Base-by-base conservation (phyloP, 2,113 vertebrate genomes). In the Caretta caretta region DNA sequence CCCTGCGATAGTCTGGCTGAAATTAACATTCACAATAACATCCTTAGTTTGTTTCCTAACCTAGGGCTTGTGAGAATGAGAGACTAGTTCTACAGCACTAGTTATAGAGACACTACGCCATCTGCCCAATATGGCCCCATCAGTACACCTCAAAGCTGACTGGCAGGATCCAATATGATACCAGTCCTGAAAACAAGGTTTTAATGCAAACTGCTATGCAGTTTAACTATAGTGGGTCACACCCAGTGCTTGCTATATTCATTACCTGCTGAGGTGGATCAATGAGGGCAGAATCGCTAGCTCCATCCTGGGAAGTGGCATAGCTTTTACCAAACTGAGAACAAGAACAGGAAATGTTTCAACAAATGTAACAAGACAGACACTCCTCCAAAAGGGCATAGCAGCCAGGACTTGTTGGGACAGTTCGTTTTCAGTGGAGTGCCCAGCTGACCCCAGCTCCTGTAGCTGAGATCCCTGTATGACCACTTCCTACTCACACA, bases 231-330 rank as follows among this genome's bases (percentile, higher is more conserved):
- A 4, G 69, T 48, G 53, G 79, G 82, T 38, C 13, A 4, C 8
- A 3, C 1, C 12, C 27, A 83, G 3, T 25, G 10, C 9, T 49
- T 83, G 24, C 12, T 25, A 51, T 14, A 9, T 9, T 5, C 62
- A 17, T 79, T 97, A 98, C 99, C 97, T 98, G 89, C 5, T 17
- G 96, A 16, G 98, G 98, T 46, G 98, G 97, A 51, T 98, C 90
- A 31, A 98, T 96, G 16, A 98, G 97, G 50, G 98, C 98, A 10
- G 98, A 99, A 94, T 98, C 98, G 79, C 98, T 99, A 94, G 96
- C 97, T 56, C 98, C 97, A 83, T 98, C 98, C 59, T 98, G 98
- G 51, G 98, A 98, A 56, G 97, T 94, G 0, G 95, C 97, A 87
- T 87, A 95, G 76, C 95, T 75, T 92, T 99, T 98, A 84, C 97